Evolutionary conservation across 1,140 invertebrate species (phyloP), one percentile per base, ranked within the genome.

Genomic region (Pararge aegeria): DNA sequence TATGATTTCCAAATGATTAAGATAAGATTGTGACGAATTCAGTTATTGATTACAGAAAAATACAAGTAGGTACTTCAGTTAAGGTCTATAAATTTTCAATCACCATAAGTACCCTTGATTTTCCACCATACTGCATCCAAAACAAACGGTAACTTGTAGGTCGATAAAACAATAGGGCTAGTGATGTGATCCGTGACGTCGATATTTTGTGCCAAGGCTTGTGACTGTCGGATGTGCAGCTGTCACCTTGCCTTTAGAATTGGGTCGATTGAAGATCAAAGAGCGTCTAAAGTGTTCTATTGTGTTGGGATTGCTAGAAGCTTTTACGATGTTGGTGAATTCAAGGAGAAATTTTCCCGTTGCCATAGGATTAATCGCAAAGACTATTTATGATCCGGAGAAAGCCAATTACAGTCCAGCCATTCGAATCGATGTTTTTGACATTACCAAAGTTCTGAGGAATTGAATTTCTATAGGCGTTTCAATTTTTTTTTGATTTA

Each of bases 171-270:
- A 85, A 85, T 85, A 73, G 79, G 49, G 60, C 68, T 42, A 75
- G 72, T 76, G 73, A 80, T 79, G 73, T 81, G 80, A 79, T 78
- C 79, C 78, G 68, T 81, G 78, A 72, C 64, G 55, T 67, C 53
- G 63, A 69, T 70, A 58, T 75, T 76, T 69, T 55, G 68, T 80
- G 82, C 80, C 83, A 86, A 83, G 83, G 83, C 83, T 75, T 37
- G 80, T 56, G 75, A 75, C 75, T 75, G 70, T 77, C 61, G 70
- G 75, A 77, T 77, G 71, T 64, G 65, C 57, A 44, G 53, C 68
- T 75, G 75, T 82, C 78, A 68, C 77, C 73, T 83, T 80, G 75
- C 64, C 42, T 55, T 66, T 56, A 54, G 44, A 77, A 80, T 67
- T 73, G 61, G 72, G 66, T 66, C 69, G 65, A 73, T 70, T 60